Conservation (phyloP, 2,888 invertebrate genomes). For the Drosophila koepferae region DNA sequence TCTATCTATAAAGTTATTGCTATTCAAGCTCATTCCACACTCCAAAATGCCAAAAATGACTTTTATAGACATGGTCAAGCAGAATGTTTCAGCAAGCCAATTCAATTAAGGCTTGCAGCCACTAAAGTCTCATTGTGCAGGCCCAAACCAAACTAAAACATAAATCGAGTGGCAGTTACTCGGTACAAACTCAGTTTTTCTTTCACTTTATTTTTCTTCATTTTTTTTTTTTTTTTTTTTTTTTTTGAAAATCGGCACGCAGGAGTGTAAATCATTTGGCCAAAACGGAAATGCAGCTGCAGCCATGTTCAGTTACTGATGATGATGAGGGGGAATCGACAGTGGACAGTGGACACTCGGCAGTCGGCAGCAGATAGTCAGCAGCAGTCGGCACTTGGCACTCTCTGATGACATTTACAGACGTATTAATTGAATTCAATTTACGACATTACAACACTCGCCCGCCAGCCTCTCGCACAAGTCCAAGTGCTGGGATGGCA, state of each 20-base stretch:
- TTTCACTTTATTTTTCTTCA: too few relatives aligned
- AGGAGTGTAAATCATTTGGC: conserved; percentile 5
- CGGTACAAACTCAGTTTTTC: not conserved
- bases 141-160: conserved; percentile 6
- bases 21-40: too few relatives aligned
- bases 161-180: conserved; percentile 25
- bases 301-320: conserved; percentile 5
- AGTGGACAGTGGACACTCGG: conserved; percentile 4
- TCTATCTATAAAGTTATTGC: too few relatives aligned
- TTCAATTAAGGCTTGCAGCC: conserved; percentile 10
- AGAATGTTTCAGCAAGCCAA: conserved; percentile 5
- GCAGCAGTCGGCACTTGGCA: conserved; percentile 8
- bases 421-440: conserved; percentile 69
- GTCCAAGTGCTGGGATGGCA: not conserved
- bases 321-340: not conserved
- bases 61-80: not conserved
- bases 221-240: not conserved
- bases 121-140: not conserved
- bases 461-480: not conserved
- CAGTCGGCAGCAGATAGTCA: conserved; percentile 3
- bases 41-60: not conserved
- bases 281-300: conserved; percentile 13
- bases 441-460: conserved; percentile 45
- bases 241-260: not conserved
- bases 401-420: conserved; percentile 56